Conservation (phyloP, 1,140 invertebrate species). For the Yoshiicerus persimilis region DNA sequence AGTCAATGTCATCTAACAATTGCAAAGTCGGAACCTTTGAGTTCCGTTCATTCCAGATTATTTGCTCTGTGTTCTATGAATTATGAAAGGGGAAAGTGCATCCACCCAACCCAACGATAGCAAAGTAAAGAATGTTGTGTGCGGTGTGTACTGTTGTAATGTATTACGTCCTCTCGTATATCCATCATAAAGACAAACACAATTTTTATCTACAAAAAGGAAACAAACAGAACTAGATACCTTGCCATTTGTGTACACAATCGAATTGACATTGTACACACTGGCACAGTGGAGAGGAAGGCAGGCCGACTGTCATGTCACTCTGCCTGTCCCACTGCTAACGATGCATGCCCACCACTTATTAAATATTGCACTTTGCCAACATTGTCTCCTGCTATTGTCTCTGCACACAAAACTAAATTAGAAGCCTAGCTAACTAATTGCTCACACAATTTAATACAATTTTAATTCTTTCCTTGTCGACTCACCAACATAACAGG, state of each 20-base stretch:
- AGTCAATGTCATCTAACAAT: neutral
- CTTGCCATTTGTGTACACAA: neutral
- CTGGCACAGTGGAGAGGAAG: neutral
- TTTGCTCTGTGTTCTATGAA: neutral
- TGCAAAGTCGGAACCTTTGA: constrained; percentile 10
- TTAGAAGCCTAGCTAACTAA: neutral
- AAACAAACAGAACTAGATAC: neutral
- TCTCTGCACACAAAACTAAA: too few species aligned
- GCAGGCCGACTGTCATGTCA: neutral
- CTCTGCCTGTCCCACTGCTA: neutral
- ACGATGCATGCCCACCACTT: neutral
- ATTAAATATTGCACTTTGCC: too few species aligned
- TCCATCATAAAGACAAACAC: neutral
- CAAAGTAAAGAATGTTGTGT: neutral
- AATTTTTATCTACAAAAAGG: neutral
- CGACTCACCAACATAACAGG: neutral
- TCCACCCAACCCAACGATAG: neutral
- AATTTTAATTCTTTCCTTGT: neutral
- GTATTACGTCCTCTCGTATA: neutral
- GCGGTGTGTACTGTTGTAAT: neutral
- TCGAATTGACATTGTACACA: neutral
- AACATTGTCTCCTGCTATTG: too few species aligned
- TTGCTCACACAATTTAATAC: neutral
- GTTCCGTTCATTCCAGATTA: neutral
- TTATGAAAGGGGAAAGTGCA: constrained; percentile 4